A percentile compares a stretch with the other conserved stretches of the same genome.
These are phyloP conservation scores for Papilio protenor DNA, from an alignment of 2,888 invertebrate species.

Conservation along the genomic window DNA sequence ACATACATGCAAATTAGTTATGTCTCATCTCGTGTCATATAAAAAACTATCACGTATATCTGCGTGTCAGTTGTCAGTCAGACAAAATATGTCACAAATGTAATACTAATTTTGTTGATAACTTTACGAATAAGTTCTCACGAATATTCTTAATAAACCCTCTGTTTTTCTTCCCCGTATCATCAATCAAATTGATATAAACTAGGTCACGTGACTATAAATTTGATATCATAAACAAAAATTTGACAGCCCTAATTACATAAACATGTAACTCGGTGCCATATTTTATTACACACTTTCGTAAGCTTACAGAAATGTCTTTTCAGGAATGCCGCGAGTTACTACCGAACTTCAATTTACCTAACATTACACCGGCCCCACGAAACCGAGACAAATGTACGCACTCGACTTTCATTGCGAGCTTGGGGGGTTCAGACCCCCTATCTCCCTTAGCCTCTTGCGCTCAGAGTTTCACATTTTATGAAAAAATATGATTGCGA, in stretches of 20 bases:
- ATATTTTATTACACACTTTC: slow-evolving; percentile 16
- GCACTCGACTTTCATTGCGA: slow-evolving; percentile 55
- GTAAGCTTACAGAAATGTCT: slow-evolving; percentile 8
- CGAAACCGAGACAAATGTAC: slow-evolving; percentile 52
- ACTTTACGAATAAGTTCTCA: too few species aligned
- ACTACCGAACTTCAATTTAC: slow-evolving; percentile 36
- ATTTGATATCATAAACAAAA: neutral
- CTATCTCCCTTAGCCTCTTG: neutral
- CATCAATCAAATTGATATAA: neutral
- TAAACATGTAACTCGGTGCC: neutral
- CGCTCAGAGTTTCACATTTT: slow-evolving; percentile 48
- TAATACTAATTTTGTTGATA: too few species aligned
- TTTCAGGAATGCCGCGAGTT: slow-evolving; percentile 18
- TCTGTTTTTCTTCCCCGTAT: too few species aligned
- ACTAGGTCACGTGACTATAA: neutral
- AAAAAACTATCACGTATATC: too few species aligned
- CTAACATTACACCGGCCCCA: slow-evolving; percentile 43
- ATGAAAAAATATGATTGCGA: slow-evolving; percentile 49
- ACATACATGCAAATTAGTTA: too few species aligned
- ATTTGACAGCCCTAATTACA: neutral
- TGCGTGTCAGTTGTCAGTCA: too few species aligned
- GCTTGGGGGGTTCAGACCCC: slow-evolving; percentile 43
- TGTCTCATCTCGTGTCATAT: too few species aligned
- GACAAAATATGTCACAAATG: too few species aligned
- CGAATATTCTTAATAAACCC: too few species aligned